Conservation (phyloP, 2,113 vertebrate species). For the Tragelaphus imberbis region DNA sequence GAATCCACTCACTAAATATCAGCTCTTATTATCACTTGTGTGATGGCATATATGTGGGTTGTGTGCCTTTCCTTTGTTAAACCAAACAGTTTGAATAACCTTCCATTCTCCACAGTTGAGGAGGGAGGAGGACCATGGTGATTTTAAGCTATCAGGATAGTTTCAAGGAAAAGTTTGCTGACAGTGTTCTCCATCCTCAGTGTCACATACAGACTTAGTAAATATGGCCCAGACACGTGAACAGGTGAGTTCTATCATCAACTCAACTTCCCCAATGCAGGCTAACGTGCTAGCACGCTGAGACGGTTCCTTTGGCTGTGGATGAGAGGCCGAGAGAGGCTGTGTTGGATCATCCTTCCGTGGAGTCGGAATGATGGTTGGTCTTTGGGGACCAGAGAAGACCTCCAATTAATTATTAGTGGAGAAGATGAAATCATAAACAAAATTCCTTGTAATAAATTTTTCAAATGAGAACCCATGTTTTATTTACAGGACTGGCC, state of each 20-base stretch:
- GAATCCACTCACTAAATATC: background rate
- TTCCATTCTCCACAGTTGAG: background rate
- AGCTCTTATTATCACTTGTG: background rate
- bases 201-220: background rate
- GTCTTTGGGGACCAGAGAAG: slow-evolving; percentile 81
- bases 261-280: slow-evolving; percentile 56
- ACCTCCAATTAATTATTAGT: slow-evolving; percentile 90
- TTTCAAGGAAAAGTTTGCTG: background rate
- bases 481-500: slow-evolving; percentile 87
- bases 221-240: slow-evolving; percentile 33
- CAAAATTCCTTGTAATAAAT: slow-evolving; percentile 92
- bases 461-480: slow-evolving; percentile 87
- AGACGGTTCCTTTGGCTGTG: slow-evolving; percentile 69
- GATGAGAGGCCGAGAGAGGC: slow-evolving; percentile 67
- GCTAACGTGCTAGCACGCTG: slow-evolving; percentile 69
- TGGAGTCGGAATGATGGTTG: slow-evolving; percentile 82
- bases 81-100: background rate
- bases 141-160: background rate
- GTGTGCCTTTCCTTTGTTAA: background rate
- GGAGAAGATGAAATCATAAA: slow-evolving; percentile 88
- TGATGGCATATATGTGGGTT: background rate
- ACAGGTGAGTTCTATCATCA: slow-evolving; percentile 48
- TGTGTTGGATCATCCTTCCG: slow-evolving; percentile 79
- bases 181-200: background rate
- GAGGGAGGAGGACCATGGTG: background rate